Evolutionary conservation across 2,888 invertebrate species (phyloP), one percentile per base, ranked within the genome.

Genomic region (Kuschelorhynchus macadamiae): DNA sequence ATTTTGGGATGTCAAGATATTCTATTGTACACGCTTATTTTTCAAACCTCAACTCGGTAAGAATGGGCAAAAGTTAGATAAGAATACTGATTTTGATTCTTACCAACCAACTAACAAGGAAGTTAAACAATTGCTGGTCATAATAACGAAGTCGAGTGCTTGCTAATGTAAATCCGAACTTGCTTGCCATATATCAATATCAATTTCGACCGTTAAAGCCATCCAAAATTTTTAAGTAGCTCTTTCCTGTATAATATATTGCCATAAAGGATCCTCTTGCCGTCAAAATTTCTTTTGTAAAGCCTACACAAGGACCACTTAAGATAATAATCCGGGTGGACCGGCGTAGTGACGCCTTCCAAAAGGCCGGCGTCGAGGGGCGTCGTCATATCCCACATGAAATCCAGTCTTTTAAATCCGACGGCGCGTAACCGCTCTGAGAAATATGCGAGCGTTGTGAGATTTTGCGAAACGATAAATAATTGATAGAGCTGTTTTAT

Each of bases 331-430:
- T 78, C 78, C 76, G 75, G 60, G 74, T 77, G 81, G 81, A 82
- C 81, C 81, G 82, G 83, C 82, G 81, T 81, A 81, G 79, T 81
- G 81, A 81, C 81, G 82, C 80, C 81, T 81, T 77, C 80, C 78
- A 44, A 52, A 56, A 77, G 78, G 80, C 80, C 78, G 82, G 79
- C 80, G 82, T 80, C 81, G 78, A 77, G 80, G 81, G 81, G 81
- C 81, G 81, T 80, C 81, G 80, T 63, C 68, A 60, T 57, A 55
- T 17, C 59, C 63, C 16, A 59, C 56, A 44, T 50, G 46, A 55
- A 69, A 53, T 44, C 55, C 68, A 69, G 68, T 69, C 68, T 69
- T 69, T 64, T 53, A 69, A 62, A 69, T 60, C 64, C 68, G 55
- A 59, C 60, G 68, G 53, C 68, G 64, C 64, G 68, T 41, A 59